A percentile compares a stretch with the other conserved stretches of the same genome.
These are phyloP conservation scores for Lasioglossum figueresi DNA, from an alignment of 2,888 invertebrate species.

Conservation along the genomic window DNA sequence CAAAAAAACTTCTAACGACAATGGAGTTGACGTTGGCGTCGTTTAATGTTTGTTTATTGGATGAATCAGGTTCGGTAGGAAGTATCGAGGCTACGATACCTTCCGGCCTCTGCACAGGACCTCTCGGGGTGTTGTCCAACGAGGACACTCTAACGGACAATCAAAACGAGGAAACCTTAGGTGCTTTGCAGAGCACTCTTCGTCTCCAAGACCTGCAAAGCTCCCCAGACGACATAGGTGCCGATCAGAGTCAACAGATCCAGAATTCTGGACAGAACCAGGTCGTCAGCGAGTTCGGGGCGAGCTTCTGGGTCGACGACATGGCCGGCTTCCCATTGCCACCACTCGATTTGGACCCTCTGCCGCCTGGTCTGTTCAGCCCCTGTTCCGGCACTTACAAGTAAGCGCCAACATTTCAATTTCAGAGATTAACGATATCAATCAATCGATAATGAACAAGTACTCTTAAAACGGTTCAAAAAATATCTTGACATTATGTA, in stretches of 20 bases:
- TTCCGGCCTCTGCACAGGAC: slow-evolving; percentile 79
- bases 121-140: slow-evolving; percentile 78
- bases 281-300: slow-evolving; percentile 83
- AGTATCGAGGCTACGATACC: slow-evolving; percentile 83
- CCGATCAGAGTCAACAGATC: slow-evolving; percentile 77
- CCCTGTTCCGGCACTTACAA: slow-evolving; percentile 92
- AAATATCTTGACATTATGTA: not conserved
- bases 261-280: slow-evolving; percentile 78
- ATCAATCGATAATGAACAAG: too few relatives aligned
- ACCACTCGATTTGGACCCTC: slow-evolving; percentile 93
- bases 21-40: not conserved
- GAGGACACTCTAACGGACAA: slow-evolving; percentile 77
- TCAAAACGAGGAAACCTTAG: slow-evolving; percentile 78
- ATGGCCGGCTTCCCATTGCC: slow-evolving; percentile 94
- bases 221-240: slow-evolving; percentile 77
- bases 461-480: not conserved
- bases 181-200: slow-evolving; percentile 75
- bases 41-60: not conserved
- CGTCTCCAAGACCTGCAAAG: slow-evolving; percentile 81
- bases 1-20: not conserved
- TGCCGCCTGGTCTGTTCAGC: slow-evolving; percentile 94
- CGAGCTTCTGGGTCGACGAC: slow-evolving; percentile 89
- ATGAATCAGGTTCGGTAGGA: slow-evolving; percentile 79
- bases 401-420: slow-evolving; percentile 83
- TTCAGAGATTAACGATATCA: too few relatives aligned